Conservation (phyloP, 2,113 vertebrate species). For the Pachyramphus minor region DNA sequence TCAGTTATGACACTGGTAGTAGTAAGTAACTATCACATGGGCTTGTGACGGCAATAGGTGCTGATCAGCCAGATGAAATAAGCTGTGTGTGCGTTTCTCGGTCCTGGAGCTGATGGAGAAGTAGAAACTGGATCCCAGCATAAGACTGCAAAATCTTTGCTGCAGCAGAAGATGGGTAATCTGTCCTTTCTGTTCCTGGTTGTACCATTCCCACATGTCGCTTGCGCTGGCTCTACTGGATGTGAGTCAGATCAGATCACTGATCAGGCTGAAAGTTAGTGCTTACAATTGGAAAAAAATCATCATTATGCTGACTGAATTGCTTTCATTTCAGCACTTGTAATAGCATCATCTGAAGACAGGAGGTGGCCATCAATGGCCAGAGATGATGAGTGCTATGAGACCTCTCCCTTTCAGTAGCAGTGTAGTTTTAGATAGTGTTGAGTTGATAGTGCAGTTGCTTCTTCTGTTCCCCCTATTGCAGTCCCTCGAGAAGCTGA, state of each 20-base stretch:
- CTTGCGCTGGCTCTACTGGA: not conserved
- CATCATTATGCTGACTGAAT: not conserved
- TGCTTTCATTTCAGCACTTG: not conserved
- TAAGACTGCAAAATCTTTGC: not conserved
- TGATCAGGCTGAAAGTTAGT: not conserved
- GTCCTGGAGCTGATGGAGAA: not conserved
- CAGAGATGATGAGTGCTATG: not conserved
- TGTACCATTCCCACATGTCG: accelerated
- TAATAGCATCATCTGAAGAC: not conserved
- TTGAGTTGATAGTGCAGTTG: not conserved
- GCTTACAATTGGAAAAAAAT: not conserved
- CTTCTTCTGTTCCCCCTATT: not conserved
- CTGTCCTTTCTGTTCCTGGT: not conserved
- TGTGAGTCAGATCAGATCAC: not conserved
- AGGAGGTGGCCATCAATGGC: not conserved
- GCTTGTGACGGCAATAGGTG: not conserved
- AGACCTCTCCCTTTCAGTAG: not conserved
- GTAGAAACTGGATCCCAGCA: not conserved
- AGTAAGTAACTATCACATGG: not conserved
- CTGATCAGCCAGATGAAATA: not conserved
- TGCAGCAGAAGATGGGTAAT: not conserved
- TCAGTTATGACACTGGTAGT: not conserved
- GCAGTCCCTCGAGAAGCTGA: not conserved
- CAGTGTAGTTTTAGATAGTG: not conserved
- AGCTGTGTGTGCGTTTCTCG: not conserved